Evolutionary conservation across 1,140 invertebrate species (phyloP).

Genomic region (Colletes latitarsis): DNA sequence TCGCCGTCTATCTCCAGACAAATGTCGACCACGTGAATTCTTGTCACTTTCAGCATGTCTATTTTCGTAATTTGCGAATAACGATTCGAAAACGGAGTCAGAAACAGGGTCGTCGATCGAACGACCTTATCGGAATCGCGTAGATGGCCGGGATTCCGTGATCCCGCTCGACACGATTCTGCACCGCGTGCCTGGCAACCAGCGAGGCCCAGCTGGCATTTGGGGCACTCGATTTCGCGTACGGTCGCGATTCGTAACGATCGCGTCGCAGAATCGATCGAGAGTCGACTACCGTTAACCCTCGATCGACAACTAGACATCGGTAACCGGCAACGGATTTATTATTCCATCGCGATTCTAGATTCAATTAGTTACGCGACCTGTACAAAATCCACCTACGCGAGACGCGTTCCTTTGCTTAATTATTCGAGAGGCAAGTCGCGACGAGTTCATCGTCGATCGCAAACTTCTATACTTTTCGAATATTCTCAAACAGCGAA

Average conservation of each 20-base stretch:
- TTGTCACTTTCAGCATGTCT: too few species aligned
- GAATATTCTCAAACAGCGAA: too few species aligned
- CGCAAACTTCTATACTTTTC: neutral
- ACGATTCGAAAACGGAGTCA: neutral
- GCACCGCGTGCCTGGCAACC: constrained; percentile 32
- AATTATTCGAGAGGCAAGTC: constrained; percentile 14
- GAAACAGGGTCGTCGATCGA: too few species aligned
- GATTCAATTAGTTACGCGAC: constrained; percentile 7
- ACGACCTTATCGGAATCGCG: too few species aligned
- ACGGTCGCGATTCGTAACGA: constrained; percentile 46
- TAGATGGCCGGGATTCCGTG: constrained; percentile 44
- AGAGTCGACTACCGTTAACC: constrained; percentile 55
- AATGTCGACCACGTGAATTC: too few species aligned
- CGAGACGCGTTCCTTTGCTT: neutral
- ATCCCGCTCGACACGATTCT: constrained; percentile 38
- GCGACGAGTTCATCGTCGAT: neutral
- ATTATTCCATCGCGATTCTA: constrained; percentile 33
- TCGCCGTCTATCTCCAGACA: too few species aligned
- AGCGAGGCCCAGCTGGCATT: constrained; percentile 27
- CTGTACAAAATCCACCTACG: neutral
- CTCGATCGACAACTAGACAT: constrained; percentile 17
- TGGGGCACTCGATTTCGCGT: constrained; percentile 59
- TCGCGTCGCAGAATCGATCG: constrained; percentile 40
- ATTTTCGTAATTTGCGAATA: too few species aligned
- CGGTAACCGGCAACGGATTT: constrained; percentile 22